Percentiles rank a stretch among this genome's conserved stretches.
These are phyloP conservation scores for Catocala sponsa DNA, from an alignment of 2,888 invertebrate genomes.

Conservation along the genomic window DNA sequence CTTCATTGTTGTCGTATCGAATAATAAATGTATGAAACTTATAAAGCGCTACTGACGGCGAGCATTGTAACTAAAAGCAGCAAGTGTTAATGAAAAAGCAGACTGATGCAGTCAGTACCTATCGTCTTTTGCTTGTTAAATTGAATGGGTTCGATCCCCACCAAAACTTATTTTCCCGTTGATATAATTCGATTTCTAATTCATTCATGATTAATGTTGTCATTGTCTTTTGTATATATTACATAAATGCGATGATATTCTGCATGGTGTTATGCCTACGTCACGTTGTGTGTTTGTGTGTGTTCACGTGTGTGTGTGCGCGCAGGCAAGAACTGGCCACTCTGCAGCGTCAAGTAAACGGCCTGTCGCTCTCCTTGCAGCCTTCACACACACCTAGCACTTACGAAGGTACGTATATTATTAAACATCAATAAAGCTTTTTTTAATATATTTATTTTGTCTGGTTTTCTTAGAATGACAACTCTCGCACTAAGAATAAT, in stretches of 20 bases:
- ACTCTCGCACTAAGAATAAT: no score
- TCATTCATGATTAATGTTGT: no score
- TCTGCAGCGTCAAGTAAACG: conserved; percentile 93
- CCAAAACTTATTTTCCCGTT: not conserved
- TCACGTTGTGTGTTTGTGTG: conserved; percentile 73
- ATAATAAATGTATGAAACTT: no score
- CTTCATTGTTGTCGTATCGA: no score
- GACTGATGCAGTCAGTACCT: no score
- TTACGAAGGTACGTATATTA: conserved; percentile 71
- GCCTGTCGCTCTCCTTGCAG: conserved; percentile 85
- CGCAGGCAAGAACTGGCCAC: conserved; percentile 92
- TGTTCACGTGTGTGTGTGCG: conserved; percentile 85
- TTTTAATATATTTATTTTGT: no score
- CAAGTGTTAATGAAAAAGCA: no score
- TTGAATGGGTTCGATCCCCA: not conserved
- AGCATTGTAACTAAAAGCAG: no score
- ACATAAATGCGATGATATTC: not conserved
- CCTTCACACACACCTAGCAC: conserved; percentile 72
- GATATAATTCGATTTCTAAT: no score
- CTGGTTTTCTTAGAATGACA: no score
- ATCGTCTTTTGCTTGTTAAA: not conserved
- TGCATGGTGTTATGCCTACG: conserved; percentile 45
- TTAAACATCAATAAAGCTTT: not conserved
- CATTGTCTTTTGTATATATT: no score
- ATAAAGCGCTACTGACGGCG: no score